Evolutionary conservation across 2,113 vertebrate species (phyloP).

Genomic region (Sisor rabdophorus): DNA sequence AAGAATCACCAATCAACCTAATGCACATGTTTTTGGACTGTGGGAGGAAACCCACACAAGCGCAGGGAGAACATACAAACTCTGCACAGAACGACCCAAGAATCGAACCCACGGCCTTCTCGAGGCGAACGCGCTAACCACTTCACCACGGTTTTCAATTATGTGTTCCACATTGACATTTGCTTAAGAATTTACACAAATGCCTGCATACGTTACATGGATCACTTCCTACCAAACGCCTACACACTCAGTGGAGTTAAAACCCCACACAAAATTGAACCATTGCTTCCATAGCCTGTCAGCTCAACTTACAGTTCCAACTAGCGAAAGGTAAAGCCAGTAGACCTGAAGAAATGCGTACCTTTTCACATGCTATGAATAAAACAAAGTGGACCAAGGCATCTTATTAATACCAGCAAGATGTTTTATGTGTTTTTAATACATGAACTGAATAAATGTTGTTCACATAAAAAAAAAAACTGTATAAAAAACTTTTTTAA

Average conservation of each 20-base stretch:
- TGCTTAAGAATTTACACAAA: conserved; percentile 9
- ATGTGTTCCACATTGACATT: conserved; percentile 17
- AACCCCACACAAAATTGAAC: not conserved
- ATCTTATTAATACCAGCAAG: not conserved
- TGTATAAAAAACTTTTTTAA: too few species aligned
- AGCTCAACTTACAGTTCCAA: not conserved
- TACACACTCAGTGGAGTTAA: conserved; percentile 8
- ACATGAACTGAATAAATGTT: not conserved
- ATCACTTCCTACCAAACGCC: conserved; percentile 17
- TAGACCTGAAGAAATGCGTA: not conserved
- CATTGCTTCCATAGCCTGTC: not conserved
- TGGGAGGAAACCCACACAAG: too few species aligned
- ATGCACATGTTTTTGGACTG: too few species aligned
- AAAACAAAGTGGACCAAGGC: not conserved
- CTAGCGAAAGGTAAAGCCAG: not conserved
- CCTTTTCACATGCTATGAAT: not conserved
- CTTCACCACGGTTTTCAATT: too few species aligned
- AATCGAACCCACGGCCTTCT: too few species aligned
- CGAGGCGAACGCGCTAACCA: too few species aligned
- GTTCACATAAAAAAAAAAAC: too few species aligned
- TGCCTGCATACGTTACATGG: conserved; percentile 16
- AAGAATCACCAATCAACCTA: too few species aligned
- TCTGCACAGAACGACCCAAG: too few species aligned
- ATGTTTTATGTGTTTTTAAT: not conserved
- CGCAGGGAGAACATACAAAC: too few species aligned